Evolutionary conservation across 2,113 vertebrate genomes (phyloP).

Genomic region (Strigops habroptila): DNA sequence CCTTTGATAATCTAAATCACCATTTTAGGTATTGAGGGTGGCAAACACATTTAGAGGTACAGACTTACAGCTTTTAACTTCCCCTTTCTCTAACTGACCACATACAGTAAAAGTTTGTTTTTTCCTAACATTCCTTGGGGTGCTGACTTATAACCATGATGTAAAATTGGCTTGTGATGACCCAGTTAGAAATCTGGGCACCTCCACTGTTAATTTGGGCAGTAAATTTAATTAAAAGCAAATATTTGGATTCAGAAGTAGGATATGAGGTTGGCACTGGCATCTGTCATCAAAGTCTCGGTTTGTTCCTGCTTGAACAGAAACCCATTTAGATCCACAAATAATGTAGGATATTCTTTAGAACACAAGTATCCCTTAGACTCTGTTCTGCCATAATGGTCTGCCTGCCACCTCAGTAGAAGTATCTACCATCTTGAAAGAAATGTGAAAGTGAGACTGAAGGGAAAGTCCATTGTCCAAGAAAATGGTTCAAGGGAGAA

Average conservation of each 20-base stretch:
- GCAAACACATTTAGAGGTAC: neutral
- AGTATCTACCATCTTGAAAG: neutral
- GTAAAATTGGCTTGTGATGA: neutral
- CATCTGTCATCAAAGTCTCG: neutral
- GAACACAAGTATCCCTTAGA: neutral
- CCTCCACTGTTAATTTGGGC: neutral
- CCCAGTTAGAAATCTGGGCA: neutral
- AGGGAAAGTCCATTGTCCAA: neutral
- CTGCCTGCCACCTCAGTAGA: neutral
- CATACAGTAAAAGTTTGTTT: neutral
- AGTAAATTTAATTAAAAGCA: slow-evolving; percentile 25
- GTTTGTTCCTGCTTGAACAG: neutral
- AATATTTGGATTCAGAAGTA: slow-evolving; percentile 41
- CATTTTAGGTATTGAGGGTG: neutral
- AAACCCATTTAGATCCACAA: neutral
- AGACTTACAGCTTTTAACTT: neutral
- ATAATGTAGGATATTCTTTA: neutral
- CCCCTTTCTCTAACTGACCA: neutral
- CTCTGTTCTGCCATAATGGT: neutral
- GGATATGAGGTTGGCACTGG: neutral
- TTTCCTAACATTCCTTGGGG: neutral
- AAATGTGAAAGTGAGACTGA: neutral
- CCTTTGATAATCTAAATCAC: neutral
- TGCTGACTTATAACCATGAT: neutral
- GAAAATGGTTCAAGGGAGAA: neutral